phyloP scores from a whole-genome alignment of 2,888 invertebrate species.

The Neoitamus cyanurus region DNA sequence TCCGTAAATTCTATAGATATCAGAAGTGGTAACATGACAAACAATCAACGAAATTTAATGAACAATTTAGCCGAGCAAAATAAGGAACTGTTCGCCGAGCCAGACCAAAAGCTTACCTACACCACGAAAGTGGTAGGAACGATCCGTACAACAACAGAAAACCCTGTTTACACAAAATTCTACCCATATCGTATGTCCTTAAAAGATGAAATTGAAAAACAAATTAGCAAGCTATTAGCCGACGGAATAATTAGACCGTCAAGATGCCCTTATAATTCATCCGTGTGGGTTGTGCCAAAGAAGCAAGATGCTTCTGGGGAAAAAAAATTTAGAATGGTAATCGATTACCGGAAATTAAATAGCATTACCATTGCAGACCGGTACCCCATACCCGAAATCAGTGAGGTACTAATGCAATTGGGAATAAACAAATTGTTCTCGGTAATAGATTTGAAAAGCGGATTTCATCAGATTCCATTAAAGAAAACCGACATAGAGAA shows the following conservation, averaged over 20 bases:
- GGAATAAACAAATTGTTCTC: no score
- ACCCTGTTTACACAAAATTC: not conserved
- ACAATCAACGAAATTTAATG: not conserved
- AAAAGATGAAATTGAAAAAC: constrained; percentile 29
- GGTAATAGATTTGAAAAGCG: no score
- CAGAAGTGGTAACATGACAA: not conserved
- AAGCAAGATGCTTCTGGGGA: constrained; percentile 42
- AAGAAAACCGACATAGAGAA: no score
- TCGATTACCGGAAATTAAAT: no score
- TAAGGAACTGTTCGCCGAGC: constrained; percentile 7
- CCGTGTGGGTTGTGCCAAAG: constrained; percentile 38
- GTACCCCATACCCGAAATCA: no score
- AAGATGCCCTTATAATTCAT: not conserved
- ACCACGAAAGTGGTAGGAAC: not conserved
- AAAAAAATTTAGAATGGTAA: constrained; percentile 47
- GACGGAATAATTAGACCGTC: constrained; percentile 9
- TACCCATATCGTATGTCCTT: not conserved
- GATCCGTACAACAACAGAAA: not conserved
- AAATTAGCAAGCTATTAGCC: constrained; percentile 9
- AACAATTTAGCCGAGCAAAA: not conserved
- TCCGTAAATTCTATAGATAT: not conserved
- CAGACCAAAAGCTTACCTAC: constrained; percentile 6
- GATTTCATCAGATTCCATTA: no score
- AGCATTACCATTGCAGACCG: no score
- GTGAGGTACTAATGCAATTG: no score